Evolutionary conservation across 2,888 invertebrate species (phyloP), one percentile per base, ranked within the genome.

Genomic region (Euphydryas editha): DNA sequence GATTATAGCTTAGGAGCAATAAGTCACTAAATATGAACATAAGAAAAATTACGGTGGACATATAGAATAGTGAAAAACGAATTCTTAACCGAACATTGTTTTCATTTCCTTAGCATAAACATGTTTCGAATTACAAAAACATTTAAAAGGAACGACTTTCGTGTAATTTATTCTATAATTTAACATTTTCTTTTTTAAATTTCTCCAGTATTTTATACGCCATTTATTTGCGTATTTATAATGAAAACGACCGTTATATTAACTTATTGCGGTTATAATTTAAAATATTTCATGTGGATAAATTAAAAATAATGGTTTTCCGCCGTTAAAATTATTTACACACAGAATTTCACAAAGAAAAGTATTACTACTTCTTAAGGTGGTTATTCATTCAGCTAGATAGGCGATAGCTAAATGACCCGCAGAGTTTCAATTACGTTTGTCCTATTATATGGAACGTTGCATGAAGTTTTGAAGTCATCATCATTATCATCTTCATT

Each of bases 231-330:
- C 30, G n/a, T 17, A 54, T 30, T 54, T 17, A 36, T 10, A 54
- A 54, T 36, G 2, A 17, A 54, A 54, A 30, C 36, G 30, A 30
- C 24, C 54, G 30, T 54, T 36, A 36, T 0, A 17, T 54, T 54
- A n/a, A 30, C 54, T 54, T 30, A 17, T 54, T 54, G n/a, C 17
- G 36, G 30, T 54, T 17, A 54, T 36, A 54, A 54, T 54, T 54
- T 54, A 54, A 36, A 54, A 54, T 5, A 30, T 54, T 54, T 54
- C 54, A 54, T 54, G 54, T 36, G 36, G 30, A 54, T 54, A 54
- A 54, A 54, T 54, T 54, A 36, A 36, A 36, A 54, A 54, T 51
- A 54, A 54, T 54, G 54, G 54, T 18, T 54, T 54, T 30, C 54
- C 54, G 54, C 54, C 4, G 54, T 54, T 36, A 54, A 54, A 17